phyloP scores from a whole-genome alignment of 2,113 vertebrate genomes.

The Hepsetus odoe region DNA sequence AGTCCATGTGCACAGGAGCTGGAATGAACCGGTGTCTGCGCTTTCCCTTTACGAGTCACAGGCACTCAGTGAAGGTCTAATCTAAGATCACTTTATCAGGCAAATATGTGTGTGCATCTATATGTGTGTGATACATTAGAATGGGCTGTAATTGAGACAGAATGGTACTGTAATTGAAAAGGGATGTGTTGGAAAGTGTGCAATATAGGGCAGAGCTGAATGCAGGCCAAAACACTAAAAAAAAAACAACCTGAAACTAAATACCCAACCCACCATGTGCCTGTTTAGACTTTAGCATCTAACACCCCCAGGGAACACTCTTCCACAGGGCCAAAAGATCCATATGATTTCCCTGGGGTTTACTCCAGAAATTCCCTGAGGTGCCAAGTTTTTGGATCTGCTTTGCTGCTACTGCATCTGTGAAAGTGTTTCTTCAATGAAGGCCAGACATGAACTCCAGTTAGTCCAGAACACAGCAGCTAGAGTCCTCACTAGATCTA shows the following conservation, averaged over 20 bases:
- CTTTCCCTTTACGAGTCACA: conserved; percentile 45
- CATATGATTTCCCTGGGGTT: neutral
- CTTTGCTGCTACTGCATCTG: neutral
- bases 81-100: conserved; percentile 22
- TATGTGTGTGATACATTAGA: conserved; percentile 28
- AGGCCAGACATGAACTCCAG: neutral
- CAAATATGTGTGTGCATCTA: conserved; percentile 4
- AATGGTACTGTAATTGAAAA: conserved; percentile 14
- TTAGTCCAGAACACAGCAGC: no score
- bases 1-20: conserved; percentile 9
- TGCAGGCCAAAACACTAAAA: neutral
- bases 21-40: conserved; percentile 35
- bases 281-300: no score
- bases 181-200: neutral
- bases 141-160: conserved; percentile 27
- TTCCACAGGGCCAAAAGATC: neutral
- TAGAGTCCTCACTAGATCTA: no score
- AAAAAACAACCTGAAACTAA: neutral
- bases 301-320: neutral
- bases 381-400: neutral
- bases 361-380: neutral
- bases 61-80: conserved; percentile 50
- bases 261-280: neutral
- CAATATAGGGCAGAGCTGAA: neutral
- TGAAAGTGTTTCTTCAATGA: neutral